phyloP scores from a whole-genome alignment of 2,797 vertebrate species.

The Parauchenoglanis punctatus region DNA sequence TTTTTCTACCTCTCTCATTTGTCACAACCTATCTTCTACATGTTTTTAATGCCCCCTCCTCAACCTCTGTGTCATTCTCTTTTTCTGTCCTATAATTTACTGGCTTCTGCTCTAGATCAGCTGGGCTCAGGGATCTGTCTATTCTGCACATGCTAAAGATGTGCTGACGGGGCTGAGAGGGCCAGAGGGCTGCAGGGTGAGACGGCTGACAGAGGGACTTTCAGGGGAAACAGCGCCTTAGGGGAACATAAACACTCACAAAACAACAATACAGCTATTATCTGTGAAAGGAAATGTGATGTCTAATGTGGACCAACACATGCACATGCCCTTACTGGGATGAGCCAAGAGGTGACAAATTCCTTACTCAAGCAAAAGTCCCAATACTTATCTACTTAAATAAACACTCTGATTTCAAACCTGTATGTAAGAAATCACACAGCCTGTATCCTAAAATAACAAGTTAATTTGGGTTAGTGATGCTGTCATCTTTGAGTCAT shows the following conservation, averaged over 20 bases:
- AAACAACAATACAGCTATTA: constrained; percentile 33
- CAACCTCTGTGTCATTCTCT: not conserved
- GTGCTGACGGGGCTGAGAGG: constrained; percentile 48
- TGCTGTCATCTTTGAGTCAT: not conserved
- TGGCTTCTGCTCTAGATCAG: constrained; percentile 40
- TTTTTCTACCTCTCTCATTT: constrained; percentile 31
- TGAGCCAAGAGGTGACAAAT: not conserved
- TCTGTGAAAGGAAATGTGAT: constrained; percentile 30
- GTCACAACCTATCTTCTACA: constrained; percentile 17
- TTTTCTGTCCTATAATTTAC: constrained; percentile 6
- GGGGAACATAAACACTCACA: constrained; percentile 28
- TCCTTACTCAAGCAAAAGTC: constrained; percentile 1
- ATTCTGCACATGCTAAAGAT: constrained; percentile 45
- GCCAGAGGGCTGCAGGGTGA: constrained; percentile 30
- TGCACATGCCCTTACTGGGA: not conserved
- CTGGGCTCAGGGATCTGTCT: constrained; percentile 34
- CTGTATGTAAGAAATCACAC: not conserved
- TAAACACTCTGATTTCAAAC: not conserved
- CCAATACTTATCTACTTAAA: not conserved
- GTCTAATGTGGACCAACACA: constrained; percentile 9
- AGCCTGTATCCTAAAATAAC: not conserved
- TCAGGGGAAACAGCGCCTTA: constrained; percentile 14
- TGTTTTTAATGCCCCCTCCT: not conserved
- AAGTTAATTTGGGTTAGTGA: not conserved
- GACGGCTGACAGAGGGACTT: constrained; percentile 45